phyloP scores from a whole-genome alignment of 2,797 vertebrate genomes.

The Moxostoma hubbsi region DNA sequence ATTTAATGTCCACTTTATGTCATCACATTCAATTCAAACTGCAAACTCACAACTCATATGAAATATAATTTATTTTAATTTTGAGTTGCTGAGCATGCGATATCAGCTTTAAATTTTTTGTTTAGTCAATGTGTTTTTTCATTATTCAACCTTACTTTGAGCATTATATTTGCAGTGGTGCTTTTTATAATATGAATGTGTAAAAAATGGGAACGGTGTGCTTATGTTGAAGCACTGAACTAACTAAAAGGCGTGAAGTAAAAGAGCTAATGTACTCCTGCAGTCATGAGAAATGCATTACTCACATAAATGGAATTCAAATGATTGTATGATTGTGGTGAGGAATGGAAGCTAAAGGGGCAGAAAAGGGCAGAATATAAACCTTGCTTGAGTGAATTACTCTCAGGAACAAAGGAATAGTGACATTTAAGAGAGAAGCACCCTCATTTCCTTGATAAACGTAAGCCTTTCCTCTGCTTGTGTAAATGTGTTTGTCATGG shows the following conservation, averaged over 20 bases:
- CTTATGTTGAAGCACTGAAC: slow-evolving; percentile 25
- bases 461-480: slow-evolving; percentile 38
- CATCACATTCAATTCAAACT: too few species aligned
- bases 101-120: too few species aligned
- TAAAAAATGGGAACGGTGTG: slow-evolving; percentile 36
- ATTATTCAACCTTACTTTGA: too few species aligned
- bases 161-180: neutral
- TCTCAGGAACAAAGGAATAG: slow-evolving; percentile 57
- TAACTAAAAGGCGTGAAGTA: slow-evolving; percentile 40
- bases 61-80: too few species aligned
- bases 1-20: too few species aligned
- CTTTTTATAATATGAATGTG: slow-evolving; percentile 37
- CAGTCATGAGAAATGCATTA: slow-evolving; percentile 60
- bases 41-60: too few species aligned
- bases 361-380: neutral
- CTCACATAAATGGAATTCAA: slow-evolving; percentile 57
- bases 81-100: too few species aligned
- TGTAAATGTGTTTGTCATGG: slow-evolving; percentile 60
- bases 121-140: too few species aligned
- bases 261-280: slow-evolving; percentile 51
- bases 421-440: slow-evolving; percentile 57
- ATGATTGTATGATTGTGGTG: slow-evolving; percentile 48
- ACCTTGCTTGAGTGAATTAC: slow-evolving; percentile 50
- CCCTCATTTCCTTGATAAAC: slow-evolving; percentile 49
- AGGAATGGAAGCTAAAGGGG: slow-evolving; percentile 17